phyloP scores from a whole-genome alignment of 2,888 invertebrate species.

The Melinopterus prodromus region DNA sequence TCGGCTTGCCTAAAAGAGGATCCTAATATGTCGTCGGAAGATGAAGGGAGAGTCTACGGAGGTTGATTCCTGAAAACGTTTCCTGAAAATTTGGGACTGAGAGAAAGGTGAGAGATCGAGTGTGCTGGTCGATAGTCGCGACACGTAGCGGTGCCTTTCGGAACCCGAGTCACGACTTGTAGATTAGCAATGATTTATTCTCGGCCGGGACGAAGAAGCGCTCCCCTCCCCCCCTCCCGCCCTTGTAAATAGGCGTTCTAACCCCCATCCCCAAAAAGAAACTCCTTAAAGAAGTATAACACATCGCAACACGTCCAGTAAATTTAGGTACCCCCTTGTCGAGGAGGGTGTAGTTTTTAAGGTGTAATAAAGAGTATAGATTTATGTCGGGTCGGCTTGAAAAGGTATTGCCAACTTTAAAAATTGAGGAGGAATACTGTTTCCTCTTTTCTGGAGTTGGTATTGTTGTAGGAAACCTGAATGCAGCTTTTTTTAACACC shows the following conservation, averaged over 20 bases:
- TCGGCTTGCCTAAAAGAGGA: conserved; percentile 82
- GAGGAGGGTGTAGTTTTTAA: conserved; percentile 50
- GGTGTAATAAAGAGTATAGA: conserved; percentile 27
- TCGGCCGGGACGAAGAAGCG: conserved; percentile 52
- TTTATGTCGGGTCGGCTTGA: not conserved
- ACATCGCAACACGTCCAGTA: conserved; percentile 63
- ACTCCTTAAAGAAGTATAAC: conserved; percentile 52
- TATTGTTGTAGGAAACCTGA: no score
- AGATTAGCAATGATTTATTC: conserved; percentile 58
- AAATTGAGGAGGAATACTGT: no score
- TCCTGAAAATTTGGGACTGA: not conserved
- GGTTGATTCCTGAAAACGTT: conserved; percentile 50
- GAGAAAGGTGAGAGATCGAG: conserved; percentile 33
- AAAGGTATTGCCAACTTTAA: not conserved
- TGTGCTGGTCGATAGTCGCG: conserved; percentile 45
- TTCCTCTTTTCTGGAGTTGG: no score
- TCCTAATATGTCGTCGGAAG: conserved; percentile 54
- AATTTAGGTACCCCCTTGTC: conserved; percentile 44
- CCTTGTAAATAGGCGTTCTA: conserved; percentile 56
- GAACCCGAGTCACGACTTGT: conserved; percentile 51
- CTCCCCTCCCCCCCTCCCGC: conserved; percentile 45
- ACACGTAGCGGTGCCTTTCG: conserved; percentile 53
- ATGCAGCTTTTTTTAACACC: no score
- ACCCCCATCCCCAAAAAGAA: conserved; percentile 5
- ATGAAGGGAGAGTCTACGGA: conserved; percentile 51